These are phyloP conservation scores for Diplolepis rosae DNA, from an alignment of 2,888 invertebrate species.

Conservation along the genomic window DNA sequence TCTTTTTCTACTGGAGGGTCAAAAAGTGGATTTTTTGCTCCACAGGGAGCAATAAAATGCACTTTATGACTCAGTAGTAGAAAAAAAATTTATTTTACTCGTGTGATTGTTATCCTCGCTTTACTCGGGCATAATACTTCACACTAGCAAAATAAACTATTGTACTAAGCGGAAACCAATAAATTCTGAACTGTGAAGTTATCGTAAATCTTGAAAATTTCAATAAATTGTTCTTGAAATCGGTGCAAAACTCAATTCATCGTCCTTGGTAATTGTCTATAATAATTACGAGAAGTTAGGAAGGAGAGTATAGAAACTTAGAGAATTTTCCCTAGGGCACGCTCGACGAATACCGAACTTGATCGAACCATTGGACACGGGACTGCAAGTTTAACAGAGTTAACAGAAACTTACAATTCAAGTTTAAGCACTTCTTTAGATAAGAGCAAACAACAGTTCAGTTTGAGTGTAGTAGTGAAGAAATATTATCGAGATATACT, in stretches of 20 bases:
- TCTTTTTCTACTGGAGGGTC: no score
- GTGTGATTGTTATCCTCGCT: no score
- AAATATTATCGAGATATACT: not conserved
- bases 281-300: not conserved
- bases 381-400: constrained; percentile 23
- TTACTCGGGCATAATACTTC: no score
- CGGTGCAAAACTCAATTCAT: not conserved
- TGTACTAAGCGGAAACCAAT: no score
- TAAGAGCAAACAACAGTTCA: constrained; percentile 7
- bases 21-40: no score
- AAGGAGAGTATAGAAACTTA: not conserved
- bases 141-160: no score
- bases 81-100: no score
- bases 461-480: not conserved
- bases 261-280: not conserved
- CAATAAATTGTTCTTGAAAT: constrained; percentile 5
- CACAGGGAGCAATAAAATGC: no score
- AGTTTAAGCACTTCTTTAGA: constrained; percentile 19
- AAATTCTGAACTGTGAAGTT: constrained; percentile 5
- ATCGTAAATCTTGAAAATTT: constrained; percentile 1
- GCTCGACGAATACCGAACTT: constrained; percentile 20
- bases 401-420: constrained; percentile 10
- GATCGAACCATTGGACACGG: constrained; percentile 19
- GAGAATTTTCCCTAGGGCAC: constrained; percentile 19
- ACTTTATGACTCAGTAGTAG: no score